phyloP scores from a whole-genome alignment of 2,888 invertebrate genomes.

The Tipula vernalis region DNA sequence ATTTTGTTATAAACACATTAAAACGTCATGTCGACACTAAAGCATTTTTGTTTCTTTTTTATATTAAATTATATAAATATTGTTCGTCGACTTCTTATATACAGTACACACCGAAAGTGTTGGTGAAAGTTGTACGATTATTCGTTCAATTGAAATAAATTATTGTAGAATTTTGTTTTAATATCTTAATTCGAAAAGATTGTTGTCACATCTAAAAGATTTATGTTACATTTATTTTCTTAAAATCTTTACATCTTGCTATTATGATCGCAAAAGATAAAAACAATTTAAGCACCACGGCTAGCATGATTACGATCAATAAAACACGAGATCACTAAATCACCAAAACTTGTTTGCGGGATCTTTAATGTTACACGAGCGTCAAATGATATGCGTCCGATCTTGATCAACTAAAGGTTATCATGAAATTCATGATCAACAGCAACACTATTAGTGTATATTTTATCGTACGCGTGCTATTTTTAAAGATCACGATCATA shows the following conservation, averaged over 20 bases:
- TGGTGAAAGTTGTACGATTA: background rate
- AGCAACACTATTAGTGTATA: no score
- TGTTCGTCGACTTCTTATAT: background rate
- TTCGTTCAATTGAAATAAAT: background rate
- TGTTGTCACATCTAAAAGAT: background rate
- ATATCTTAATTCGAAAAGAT: background rate
- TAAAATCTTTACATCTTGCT: no score
- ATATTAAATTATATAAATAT: background rate
- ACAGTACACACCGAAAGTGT: background rate
- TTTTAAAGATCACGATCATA: no score
- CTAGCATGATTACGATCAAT: background rate
- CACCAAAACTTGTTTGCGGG: no score
- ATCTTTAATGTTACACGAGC: background rate
- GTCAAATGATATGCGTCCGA: background rate
- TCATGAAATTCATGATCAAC: background rate
- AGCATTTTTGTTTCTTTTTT: background rate
- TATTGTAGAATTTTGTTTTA: background rate
- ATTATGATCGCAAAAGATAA: no score
- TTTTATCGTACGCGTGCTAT: no score
- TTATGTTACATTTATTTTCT: background rate
- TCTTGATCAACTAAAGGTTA: background rate
- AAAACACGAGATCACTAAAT: background rate
- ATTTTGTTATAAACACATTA: background rate
- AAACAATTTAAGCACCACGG: background rate
- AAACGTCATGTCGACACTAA: background rate